Base-by-base conservation (phyloP, 2,797 vertebrate genomes). In the Tarsius wallacei region DNA sequence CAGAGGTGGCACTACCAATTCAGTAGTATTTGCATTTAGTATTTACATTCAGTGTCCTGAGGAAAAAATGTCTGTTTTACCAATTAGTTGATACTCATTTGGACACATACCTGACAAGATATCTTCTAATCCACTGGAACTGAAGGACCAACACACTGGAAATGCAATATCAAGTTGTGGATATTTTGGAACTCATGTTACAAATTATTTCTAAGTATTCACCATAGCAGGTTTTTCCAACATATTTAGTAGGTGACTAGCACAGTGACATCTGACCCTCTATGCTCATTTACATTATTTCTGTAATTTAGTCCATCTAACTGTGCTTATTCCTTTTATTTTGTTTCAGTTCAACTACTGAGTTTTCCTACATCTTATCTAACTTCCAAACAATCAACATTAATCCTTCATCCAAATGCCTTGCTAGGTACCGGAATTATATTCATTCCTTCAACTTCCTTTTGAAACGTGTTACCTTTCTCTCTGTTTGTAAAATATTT, bases 31-130 rank as follows among this genome's bases (percentile, higher is more conserved):
- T 42, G 42, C 42, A 42, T 42, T 95, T 97, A 97, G 49, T 78
- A 96, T 84, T 97, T 90, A 74, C 83, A 22, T 78, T 95, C 63
- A 86, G 53, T 88, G 36, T 83, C 42, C 70, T 83, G 42, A 71
- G n/a, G n/a, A 94, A 90, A 59, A 95, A 94, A 83, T 70, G 51
- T 74, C 92, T 26, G 76, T 96, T 95, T 97, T 86, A 4, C 73
- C 87, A 96, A 80, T 94, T 82, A 91, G 63, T 94, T 97, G 73
- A 93, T 28, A 96, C n/a, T 95, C 71, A 94, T 97, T 90, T 93
- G 31, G 85, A 88, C 61, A 96, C 11, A 87, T 66, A 93, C 59
- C 51, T 93, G 66, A 70, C 26, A 97, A 89, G 42, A 86, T 84
- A 3, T 89, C 64, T 70, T 95, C 80, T 95, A 90, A 90, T 92